Evolutionary conservation across 2,113 vertebrate species (phyloP), one percentile per base, ranked within the genome.

Genomic region (Pseudolaguvia tuberculata): DNA sequence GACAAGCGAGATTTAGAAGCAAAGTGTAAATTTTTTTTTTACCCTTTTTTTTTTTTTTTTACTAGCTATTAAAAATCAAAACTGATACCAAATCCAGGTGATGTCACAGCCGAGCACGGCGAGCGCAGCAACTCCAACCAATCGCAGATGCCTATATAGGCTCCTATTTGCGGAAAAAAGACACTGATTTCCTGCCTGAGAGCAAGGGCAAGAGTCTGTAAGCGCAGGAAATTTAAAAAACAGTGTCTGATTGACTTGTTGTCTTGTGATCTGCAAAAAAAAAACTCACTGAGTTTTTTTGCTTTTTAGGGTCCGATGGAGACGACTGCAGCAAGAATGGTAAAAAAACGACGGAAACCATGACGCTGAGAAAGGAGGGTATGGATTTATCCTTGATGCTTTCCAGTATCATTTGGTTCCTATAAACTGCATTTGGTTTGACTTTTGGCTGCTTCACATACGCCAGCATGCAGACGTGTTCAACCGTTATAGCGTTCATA

Each of bases 351-450:
- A 81, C 91, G 84, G 95, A 96, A 21, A 91, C 95, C 80, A 96
- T 97, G 94, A 95, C 94, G 23, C 91, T 97, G 81, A 93, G 94
- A 81, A 97, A 94, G 82, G 95, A 97, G 88, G 95, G 95, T 97
- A 88, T 83, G 92, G 14, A 18, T 23, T 2, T 25, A 25, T 59
- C 23, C 10, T 11, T 15, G n/a, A 21, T 51, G 39, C 21, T 71
- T 53, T 62, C 57, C 57, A 31, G n/a, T 39, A n/a, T 63, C 20
- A 42, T 18, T 62, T n/a, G 35, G 21, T 25, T 65, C 62, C 13
- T 20, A n/a, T 61, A 35, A 61, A 35, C 35, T 35, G 7, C 17
- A 17, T 31, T 18, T 27, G 17, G 1, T 35, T 59, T 59, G 57
- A 59, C 27, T 21, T 6, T 17, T n/a, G n/a, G 39, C 59, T 42